Evolutionary conservation across 2,797 vertebrate species (phyloP).

Genomic region (Phoeniculus purpureus): DNA sequence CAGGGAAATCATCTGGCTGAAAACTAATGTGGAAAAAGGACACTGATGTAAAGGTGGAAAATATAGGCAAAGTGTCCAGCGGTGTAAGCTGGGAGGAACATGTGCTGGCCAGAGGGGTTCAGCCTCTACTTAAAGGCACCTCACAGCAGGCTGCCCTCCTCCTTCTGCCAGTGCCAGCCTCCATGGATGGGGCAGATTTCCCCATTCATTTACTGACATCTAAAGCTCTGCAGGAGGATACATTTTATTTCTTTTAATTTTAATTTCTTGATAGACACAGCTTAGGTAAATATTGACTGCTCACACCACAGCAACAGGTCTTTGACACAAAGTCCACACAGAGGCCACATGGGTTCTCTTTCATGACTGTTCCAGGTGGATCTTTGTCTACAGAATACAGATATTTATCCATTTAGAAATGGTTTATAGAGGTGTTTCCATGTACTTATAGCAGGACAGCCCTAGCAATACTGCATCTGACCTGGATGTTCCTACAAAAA

Average conservation of each 20-base stretch:
- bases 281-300: background rate
- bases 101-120: background rate
- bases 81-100: rapidly evolving
- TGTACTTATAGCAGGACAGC: background rate
- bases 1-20: background rate
- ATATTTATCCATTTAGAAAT: background rate
- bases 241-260: no score
- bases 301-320: background rate
- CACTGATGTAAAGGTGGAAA: background rate
- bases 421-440: background rate
- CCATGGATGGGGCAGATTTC: background rate
- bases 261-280: background rate
- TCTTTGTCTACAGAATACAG: background rate
- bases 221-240: background rate
- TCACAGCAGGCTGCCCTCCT: background rate
- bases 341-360: background rate
- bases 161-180: background rate
- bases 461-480: background rate
- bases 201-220: background rate
- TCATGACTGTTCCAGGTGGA: rapidly evolving
- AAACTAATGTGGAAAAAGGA: background rate
- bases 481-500: background rate
- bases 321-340: background rate
- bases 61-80: background rate
- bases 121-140: background rate